Conservation (phyloP, 2,888 invertebrate genomes). For the Chrysolina oricalcia region DNA sequence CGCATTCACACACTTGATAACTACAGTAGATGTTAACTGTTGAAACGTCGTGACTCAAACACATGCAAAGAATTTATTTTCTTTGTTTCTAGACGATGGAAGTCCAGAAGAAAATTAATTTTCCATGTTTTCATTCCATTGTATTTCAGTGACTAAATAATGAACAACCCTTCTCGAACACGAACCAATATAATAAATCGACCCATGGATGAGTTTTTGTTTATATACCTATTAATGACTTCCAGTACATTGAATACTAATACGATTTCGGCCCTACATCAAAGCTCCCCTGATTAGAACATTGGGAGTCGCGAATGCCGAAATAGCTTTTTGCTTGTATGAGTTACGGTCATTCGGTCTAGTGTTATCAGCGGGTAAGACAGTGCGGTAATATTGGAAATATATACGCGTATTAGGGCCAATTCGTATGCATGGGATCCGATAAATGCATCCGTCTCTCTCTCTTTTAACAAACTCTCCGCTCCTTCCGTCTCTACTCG, state of each 20-base stretch:
- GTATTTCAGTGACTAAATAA: neutral
- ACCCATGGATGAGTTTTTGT: neutral
- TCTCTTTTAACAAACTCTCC: conserved; percentile 36
- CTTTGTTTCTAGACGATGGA: no score
- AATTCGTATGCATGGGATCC: conserved; percentile 67
- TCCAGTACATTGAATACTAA: conserved; percentile 36
- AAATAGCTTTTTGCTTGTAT: conserved; percentile 48
- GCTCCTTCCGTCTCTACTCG: conserved; percentile 28
- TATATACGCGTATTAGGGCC: conserved; percentile 66
- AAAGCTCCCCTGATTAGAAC: conserved; percentile 40
- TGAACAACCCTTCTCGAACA: neutral
- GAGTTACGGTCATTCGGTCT: conserved; percentile 61
- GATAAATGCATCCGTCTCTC: conserved; percentile 53
- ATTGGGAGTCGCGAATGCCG: conserved; percentile 34
- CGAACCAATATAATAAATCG: neutral
- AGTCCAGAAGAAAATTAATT: neutral
- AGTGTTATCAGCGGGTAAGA: conserved; percentile 65
- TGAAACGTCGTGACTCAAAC: no score
- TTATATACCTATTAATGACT: neutral
- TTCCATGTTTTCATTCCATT: neutral
- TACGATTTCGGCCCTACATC: conserved; percentile 35
- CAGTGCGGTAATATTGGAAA: conserved; percentile 66
- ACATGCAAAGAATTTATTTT: no score
- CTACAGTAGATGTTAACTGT: no score
- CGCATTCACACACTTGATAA: no score